Base-by-base conservation (phyloP, 1,140 invertebrate species). In the Euwallacea similis region DNA sequence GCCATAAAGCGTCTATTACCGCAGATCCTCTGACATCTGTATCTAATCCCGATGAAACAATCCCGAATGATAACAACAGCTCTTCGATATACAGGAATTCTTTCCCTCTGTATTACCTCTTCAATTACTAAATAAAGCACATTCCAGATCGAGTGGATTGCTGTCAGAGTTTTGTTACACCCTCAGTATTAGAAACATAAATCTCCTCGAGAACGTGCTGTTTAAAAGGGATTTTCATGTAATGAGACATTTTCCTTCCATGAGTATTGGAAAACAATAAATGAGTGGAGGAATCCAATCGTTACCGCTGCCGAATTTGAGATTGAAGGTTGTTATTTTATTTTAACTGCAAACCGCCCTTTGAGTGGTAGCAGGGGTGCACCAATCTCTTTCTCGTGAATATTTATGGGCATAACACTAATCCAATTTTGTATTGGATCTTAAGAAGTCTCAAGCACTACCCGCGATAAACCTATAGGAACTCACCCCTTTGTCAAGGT, bases 1-100 rank as follows among this genome's bases (percentile, higher is more conserved):
- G 42, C 64, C 71, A 72, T 72, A 72, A 72, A 72, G 65, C 71
- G 58, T 62, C 46, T 59, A 68, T 72, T 72, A 72, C 71, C 16
- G 21, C 0, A 72, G 71, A 62, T 72, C 62, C 71, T 59, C 71
- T 72, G 71, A 68, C 71, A 66, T 67, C 71, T 72, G 71, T 72
- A 63, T 72, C 65, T 63, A 72, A 72, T 72, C 63, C 71, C 67
- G 71, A 72, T 72, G 71, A 63, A 72, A 72, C 70, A 71, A 59
- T 71, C 70, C 70, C 63, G 42, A 71, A 66, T 64, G 70, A 41
- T 13, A 50, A 66, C 16, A 60, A 9, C 63, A 41, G 42, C 44
- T 53, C 56, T 54, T 43, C 68, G 50, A 69, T 66, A 53, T 42
- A 64, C 61, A 7, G 63, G 64, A 66, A 71, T 71, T 71, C 63